phyloP scores from a whole-genome alignment of 37 sponge, comb jelly and placozoan species.

The Tethya wilhelma region DNA sequence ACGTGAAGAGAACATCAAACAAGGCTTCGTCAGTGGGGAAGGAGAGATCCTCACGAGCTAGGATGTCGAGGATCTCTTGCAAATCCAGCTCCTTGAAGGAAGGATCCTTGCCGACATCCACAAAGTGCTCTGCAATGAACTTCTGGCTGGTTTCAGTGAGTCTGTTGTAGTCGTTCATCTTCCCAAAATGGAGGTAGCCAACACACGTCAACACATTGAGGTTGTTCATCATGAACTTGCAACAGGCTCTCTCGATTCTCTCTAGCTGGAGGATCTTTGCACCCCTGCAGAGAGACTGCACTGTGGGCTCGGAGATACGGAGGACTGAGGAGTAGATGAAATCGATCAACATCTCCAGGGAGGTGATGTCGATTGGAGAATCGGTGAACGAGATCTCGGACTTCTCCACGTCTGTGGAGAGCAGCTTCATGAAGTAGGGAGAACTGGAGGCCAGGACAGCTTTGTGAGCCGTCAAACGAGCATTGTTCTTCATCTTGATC shows the following conservation, averaged over 20 bases:
- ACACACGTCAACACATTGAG: slow-evolving; percentile 7
- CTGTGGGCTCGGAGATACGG: slow-evolving; percentile 20
- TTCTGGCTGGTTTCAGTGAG: slow-evolving; percentile 11
- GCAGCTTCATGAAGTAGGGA: slow-evolving; percentile 20
- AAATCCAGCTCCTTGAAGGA: neutral
- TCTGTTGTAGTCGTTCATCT: slow-evolving; percentile 12
- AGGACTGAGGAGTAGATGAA: slow-evolving; percentile 50
- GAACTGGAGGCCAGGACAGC: slow-evolving; percentile 41
- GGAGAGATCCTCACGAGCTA: neutral
- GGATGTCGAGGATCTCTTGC: neutral
- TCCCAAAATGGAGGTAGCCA: slow-evolving; percentile 1
- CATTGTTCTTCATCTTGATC: slow-evolving; percentile 2
- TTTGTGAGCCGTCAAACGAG: slow-evolving; percentile 21
- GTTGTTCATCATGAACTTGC: slow-evolving; percentile 49
- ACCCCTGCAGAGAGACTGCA: slow-evolving; percentile 26
- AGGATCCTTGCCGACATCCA: neutral
- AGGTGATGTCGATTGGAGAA: slow-evolving; percentile 1
- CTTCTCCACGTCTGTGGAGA: neutral
- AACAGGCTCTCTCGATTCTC: slow-evolving; percentile 49
- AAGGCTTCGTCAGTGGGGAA: neutral
- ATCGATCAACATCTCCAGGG: slow-evolving; percentile 28
- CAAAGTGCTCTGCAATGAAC: slow-evolving; percentile 8
- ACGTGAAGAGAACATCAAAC: neutral
- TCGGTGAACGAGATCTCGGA: slow-evolving; percentile 2
- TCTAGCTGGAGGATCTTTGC: slow-evolving; percentile 15